A percentile compares a stretch with the other conserved stretches of the same genome.
Conservation (phyloP, 1,140 invertebrate genomes). For the Drosophila punjabiensis region DNA sequence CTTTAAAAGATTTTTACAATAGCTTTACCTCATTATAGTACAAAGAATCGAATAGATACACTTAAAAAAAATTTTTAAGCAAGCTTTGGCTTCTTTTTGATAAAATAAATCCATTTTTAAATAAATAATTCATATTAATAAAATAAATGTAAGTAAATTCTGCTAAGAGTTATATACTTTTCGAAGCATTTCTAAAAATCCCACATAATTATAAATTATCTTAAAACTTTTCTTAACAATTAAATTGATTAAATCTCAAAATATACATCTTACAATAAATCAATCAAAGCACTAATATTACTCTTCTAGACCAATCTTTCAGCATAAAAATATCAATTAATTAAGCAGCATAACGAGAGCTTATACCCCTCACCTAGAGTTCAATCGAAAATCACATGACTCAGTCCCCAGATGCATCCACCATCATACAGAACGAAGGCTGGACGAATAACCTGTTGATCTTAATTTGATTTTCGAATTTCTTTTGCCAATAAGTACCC, state of each 20-base stretch:
- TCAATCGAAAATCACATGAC: not conserved
- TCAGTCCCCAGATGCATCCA: constrained; percentile 12
- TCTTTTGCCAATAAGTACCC: constrained; percentile 43
- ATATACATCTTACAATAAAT: not conserved
- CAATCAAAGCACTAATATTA: not conserved
- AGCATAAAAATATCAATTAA: not conserved
- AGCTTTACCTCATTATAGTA: not conserved
- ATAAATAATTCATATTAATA: no score
- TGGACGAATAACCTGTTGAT: constrained; percentile 31
- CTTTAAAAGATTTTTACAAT: no score
- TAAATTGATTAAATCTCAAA: not conserved
- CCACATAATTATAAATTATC: not conserved
- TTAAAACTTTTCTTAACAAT: not conserved
- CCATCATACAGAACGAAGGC: constrained; percentile 10
- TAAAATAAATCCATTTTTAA: not conserved
- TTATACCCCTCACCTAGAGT: not conserved
- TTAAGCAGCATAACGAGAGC: constrained; percentile 5
- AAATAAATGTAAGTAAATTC: not conserved
- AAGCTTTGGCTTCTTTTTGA: no score
- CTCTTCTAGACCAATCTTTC: not conserved
- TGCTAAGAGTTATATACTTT: no score
- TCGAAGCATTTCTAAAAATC: not conserved
- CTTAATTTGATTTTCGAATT: constrained; percentile 47
- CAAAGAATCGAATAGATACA: not conserved
- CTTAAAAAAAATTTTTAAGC: not conserved